Evolutionary conservation across 2,888 invertebrate species (phyloP), one percentile per base, ranked within the genome.

Genomic region (Plebejus anna): DNA sequence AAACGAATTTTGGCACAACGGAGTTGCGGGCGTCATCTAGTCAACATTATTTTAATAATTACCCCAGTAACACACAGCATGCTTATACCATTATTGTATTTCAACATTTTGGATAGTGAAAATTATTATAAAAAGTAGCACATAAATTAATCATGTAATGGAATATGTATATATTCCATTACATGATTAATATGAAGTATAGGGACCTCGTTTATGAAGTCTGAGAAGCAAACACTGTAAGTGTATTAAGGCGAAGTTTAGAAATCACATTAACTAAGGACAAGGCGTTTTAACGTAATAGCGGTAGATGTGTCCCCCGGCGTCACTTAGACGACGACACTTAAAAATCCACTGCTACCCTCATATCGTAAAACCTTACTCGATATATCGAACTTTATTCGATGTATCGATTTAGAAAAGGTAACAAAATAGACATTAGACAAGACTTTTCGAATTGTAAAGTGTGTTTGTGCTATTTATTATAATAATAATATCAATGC

Each of bases 251-350:
- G 75, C 71, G 80, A 80, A 80, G 80, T 81, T 83, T 78, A 80
- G 81, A 80, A 81, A 82, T 84, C 81, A 81, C 82, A 82, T 83
- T 82, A 82, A 79, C 81, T 80, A 82, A 79, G 80, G 81, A 80
- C 78, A 79, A 78, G 79, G 80, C 81, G 78, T 81, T 81, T 80
- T 80, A 79, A 79, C 80, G 79, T 82, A 83, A 83, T 82, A 80
- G 81, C 79, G 75, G 78, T 75, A 79, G 80, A 80, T 79, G 80
- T 80, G 80, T 81, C 82, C 80, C 80, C 77, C 38, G 81, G 77
- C 79, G 77, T 81, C 82, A 81, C 82, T 81, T 81, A 80, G 80
- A 61, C 77, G 77, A 77, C 77, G 78, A 77, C 77, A 78, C 78
- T 79, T 76, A 75, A 78, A 80, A 79, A 76, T 77, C 57, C 47